Base-by-base conservation (phyloP, 2,113 vertebrate species). In the Chloropsis cyanopogon region DNA sequence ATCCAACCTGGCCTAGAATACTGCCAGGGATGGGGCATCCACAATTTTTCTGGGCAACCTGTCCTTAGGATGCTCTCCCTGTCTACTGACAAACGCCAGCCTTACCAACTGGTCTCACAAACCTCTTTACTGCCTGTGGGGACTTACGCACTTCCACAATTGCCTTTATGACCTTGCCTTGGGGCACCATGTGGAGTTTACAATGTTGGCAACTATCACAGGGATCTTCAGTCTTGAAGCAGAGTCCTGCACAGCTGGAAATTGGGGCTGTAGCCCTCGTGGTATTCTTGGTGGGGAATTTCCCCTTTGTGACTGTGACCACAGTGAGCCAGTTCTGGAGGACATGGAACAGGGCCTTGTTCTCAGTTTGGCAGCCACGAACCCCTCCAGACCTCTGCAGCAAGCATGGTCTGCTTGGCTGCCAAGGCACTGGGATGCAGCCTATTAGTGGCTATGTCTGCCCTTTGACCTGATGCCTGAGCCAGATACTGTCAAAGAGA, bases 241-340 rank as follows among this genome's bases (percentile, higher is more conserved):
- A 7, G 23, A 73, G 23, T 24, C 15, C 50, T 33, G 21, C 29
- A 46, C 4, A 72, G 15, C 0, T 44, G 53, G 44, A 60, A 88
- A 28, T 0, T 13, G 8, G 8, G n/a, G 28, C 25, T 79, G 25
- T 37, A 82, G 37, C 9, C 41, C 14, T 64, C 0, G 0, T 50
- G 23, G 18, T 52, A 7, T 16, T 56, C 49, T 44, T 53, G 44
- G 14, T 39, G 19, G 12, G 3, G 1, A 15, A 44, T 39, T 39
- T 78, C 25, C 12, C 11, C 24, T 68, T 72, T 29, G 25, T 39
- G 35, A 12, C 29, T 25, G 57, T 4, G 10, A 63, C 13, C n/a
- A 42, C 26, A 88, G 52, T 6, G 70, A 78, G n/a, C 26, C 13
- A 42, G 29, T 70, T 63, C 15, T 35, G 35, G 39, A 37, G 44